A percentile compares a stretch with the other conserved stretches of the same genome.
Evolutionary conservation across 2,888 invertebrate species (phyloP).

Genomic region (Brachylomia viminalis): DNA sequence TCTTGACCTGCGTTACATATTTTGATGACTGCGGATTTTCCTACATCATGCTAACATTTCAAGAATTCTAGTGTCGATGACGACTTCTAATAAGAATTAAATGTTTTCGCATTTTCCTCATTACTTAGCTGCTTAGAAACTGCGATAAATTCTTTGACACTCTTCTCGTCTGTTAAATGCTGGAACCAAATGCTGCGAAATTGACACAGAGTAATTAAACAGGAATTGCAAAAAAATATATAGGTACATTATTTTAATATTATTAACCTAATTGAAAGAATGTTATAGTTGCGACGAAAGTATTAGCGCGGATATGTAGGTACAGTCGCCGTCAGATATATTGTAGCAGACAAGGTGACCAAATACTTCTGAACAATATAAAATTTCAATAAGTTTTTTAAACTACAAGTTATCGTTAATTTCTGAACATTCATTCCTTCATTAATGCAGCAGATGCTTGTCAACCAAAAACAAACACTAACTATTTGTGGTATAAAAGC

Average conservation of each 20-base stretch:
- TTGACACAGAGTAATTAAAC: conserved; percentile 4
- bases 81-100: not conserved
- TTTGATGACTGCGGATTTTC: not conserved
- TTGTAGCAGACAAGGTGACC: too few species aligned
- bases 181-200: not conserved
- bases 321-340: too few species aligned
- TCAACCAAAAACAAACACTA: too few species aligned
- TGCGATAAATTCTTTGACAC: not conserved
- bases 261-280: not conserved
- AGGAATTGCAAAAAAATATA: not conserved
- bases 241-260: not conserved
- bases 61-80: not conserved
- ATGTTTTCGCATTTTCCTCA: conserved; percentile 4
- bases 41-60: not conserved
- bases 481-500: too few species aligned
- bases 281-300: not conserved
- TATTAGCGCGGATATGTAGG: not conserved
- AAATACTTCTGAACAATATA: too few species aligned
- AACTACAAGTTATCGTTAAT: too few species aligned
- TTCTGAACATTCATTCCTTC: too few species aligned
- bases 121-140: not conserved
- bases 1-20: not conserved
- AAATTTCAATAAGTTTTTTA: too few species aligned
- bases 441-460: too few species aligned
- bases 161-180: not conserved